A percentile compares a stretch with the other conserved stretches of the same genome.
These are phyloP conservation scores for Pipistrellus nathusii DNA, from an alignment of 2,797 vertebrate genomes.

Conservation along the genomic window DNA sequence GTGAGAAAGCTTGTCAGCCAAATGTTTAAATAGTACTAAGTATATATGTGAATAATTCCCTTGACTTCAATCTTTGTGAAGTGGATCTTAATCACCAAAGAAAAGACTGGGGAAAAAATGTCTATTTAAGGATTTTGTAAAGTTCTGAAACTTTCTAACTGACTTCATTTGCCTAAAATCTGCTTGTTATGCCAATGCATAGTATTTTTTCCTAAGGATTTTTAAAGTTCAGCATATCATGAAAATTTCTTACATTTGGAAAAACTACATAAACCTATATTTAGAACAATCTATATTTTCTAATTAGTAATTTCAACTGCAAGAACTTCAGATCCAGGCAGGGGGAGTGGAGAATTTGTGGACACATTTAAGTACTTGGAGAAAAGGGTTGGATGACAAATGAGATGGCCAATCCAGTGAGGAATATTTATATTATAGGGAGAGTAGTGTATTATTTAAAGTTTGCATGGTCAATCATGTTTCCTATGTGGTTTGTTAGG, in stretches of 20 bases:
- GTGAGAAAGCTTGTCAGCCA: constrained; percentile 51
- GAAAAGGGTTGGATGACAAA: constrained; percentile 25
- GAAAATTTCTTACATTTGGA: neutral
- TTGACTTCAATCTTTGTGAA: constrained; percentile 37
- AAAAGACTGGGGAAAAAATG: neutral
- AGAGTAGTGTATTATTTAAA: neutral
- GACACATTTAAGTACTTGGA: neutral
- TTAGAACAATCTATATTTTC: neutral
- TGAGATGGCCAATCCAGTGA: neutral
- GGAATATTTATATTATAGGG: constrained; percentile 12
- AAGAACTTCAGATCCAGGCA: neutral
- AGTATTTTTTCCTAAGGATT: neutral
- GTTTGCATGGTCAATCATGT: neutral
- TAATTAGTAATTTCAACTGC: constrained; percentile 31
- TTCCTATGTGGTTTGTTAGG: neutral
- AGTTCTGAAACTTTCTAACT: constrained; percentile 49
- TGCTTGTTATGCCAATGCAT: neutral
- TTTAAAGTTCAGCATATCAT: neutral
- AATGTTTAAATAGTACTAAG: constrained; percentile 53
- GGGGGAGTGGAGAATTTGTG: neutral
- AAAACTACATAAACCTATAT: neutral
- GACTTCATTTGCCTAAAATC: constrained; percentile 33
- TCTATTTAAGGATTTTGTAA: constrained; percentile 40
- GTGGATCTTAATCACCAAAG: constrained; percentile 50
- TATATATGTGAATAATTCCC: constrained; percentile 7